Evolutionary conservation across 2,797 vertebrate species (phyloP), one percentile per base, ranked within the genome.

Genomic region (Ctenopoma multispine): DNA sequence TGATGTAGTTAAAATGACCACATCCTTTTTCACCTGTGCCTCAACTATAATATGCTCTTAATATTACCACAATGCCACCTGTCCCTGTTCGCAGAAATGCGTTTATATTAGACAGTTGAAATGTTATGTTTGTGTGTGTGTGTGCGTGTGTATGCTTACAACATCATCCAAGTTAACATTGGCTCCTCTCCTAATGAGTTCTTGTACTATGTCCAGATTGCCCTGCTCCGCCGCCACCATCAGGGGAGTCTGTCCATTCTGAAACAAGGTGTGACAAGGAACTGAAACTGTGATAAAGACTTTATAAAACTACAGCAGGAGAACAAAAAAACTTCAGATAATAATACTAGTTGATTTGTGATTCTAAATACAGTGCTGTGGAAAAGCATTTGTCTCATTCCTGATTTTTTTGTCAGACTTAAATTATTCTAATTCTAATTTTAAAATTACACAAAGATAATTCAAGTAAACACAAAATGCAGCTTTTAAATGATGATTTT

Each of bases 151-250:
- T 10, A 47, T 75, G 90, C 91, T 93, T 93, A 99, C 98, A 85
- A 96, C 88, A 81, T 99, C 98, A 55, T 99, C 98, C 86, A 98
- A 90, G 90, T 99, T 96, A 81, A 97, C 93, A 7, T 96, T 98
- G 66, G 97, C 96, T 75, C 97, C 97, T 72, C 96, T 98, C 87
- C 90, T 95, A 62, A 99, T 95, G 77, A 99, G 92, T 72, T 99
- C 98, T 82, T 97, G 96, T 60, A 96, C 93, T 7, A 99, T 98
- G 86, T 99, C 97, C 90, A 99, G 82, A 87, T 93, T 98, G 81
- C 98, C 98, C 90, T 97, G 97, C 76, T 99, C 97, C 49, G 98
- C 95, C 4, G 97, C 96, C 84, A 99, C 82, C 97, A 99, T 99
- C 83, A 99, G 89, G 0, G 96, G 95, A 71, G 92, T 93, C 81